Conservation (phyloP, 2,888 invertebrate genomes). For the Crepidodera aurea region DNA sequence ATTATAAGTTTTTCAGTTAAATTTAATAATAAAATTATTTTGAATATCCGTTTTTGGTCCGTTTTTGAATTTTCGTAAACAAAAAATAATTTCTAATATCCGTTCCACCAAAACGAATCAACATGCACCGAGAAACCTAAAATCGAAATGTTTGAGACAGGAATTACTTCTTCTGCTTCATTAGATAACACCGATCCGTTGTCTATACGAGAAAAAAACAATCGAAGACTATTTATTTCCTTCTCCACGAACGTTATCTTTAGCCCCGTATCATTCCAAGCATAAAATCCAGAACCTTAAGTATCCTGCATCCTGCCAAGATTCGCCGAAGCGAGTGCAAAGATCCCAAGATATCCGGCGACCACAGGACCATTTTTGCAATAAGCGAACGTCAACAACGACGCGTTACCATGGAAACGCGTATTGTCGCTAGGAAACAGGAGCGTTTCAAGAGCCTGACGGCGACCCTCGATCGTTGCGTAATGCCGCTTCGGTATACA, state of each 20-base stretch:
- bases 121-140: background rate
- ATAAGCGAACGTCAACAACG: slow-evolving; percentile 37
- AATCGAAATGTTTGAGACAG: background rate
- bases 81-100: too few species aligned
- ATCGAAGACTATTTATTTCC: slow-evolving; percentile 15
- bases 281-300: slow-evolving; percentile 23
- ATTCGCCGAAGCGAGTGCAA: slow-evolving; percentile 19
- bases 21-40: too few species aligned
- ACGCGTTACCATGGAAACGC: slow-evolving; percentile 57
- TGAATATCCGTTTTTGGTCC: too few species aligned
- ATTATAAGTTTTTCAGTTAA: too few species aligned
- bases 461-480: slow-evolving; percentile 29
- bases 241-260: slow-evolving; percentile 5
- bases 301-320: slow-evolving; percentile 27
- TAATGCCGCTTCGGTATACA: slow-evolving; percentile 22
- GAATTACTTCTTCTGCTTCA: background rate
- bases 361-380: slow-evolving; percentile 33
- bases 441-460: slow-evolving; percentile 22
- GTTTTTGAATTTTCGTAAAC: too few species aligned
- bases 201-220: slow-evolving; percentile 1
- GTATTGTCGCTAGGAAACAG: slow-evolving; percentile 36
- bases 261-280: slow-evolving; percentile 15
- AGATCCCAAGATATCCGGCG: slow-evolving; percentile 11
- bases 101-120: too few species aligned
- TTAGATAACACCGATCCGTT: background rate